Evolutionary conservation across 1,140 invertebrate species (phyloP).

Genomic region (Maconellicoccus hirsutus): DNA sequence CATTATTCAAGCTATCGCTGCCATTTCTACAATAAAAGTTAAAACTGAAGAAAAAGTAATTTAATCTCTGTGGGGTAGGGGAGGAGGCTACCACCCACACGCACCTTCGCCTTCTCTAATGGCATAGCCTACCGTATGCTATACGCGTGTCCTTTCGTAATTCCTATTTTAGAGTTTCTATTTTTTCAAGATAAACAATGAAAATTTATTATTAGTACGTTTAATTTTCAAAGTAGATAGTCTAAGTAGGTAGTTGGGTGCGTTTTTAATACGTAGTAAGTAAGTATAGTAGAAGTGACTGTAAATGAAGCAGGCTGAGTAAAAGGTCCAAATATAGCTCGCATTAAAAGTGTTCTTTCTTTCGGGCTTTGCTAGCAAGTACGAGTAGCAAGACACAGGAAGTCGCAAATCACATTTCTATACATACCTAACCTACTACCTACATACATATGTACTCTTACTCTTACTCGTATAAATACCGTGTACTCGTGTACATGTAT

Average conservation of each 20-base stretch:
- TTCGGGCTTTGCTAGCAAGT: no score
- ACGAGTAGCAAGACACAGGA: conserved; percentile 15
- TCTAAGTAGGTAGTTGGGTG: conserved; percentile 18
- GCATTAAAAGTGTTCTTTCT: conserved; percentile 19
- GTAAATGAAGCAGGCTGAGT: neutral
- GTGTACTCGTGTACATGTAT: no score
- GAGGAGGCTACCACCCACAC: no score
- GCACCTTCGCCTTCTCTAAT: no score
- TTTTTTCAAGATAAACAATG: conserved; percentile 14
- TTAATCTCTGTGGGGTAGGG: no score
- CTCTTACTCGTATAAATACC: no score
- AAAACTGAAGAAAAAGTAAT: no score
- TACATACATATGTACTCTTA: neutral
- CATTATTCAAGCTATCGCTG: no score
- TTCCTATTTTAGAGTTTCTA: no score
- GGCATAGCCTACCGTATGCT: no score
- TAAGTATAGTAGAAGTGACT: neutral
- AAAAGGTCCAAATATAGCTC: conserved; percentile 20
- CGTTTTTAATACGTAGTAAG: neutral
- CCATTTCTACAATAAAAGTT: no score
- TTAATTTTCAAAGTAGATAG: conserved; percentile 14
- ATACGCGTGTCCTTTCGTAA: no score
- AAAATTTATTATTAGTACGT: conserved; percentile 15
- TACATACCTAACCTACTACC: neutral
- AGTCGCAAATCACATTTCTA: conserved; percentile 21